Evolutionary conservation across 2,888 invertebrate species (phyloP), one percentile per base, ranked within the genome.

Genomic region (Nephrotoma guestfalica): DNA sequence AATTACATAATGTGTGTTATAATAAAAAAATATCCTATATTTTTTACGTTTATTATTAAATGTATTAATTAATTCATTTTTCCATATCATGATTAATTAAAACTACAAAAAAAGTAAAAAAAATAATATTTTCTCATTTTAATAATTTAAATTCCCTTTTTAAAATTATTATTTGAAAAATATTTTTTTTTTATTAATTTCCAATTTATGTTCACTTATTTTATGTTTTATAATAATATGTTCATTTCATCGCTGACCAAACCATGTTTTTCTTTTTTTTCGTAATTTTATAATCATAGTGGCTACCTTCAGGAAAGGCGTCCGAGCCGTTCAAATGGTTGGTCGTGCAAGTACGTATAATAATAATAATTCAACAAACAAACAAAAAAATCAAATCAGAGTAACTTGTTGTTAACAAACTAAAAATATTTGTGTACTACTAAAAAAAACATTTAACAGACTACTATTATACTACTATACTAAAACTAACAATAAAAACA

Each of bases 261-360:
- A 85, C 85, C 85, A 85, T 85, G 85, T 85, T 85, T 85, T 85
- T 15, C n/a, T 51, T 71, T 18, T 43, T 51, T 71, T 71, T 43
- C 51, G 86, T 86, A 43, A 83, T 86, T 90, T 89, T 90, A 92
- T 92, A 92, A 90, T 91, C 90, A 92, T 95, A 99, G 99, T 99
- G 97, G 98, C 98, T 92, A 97, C 98, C 93, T 99, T 99, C 97
- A 97, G 98, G 96, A 98, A 99, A 94, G 98, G 99, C 94, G 99
- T 99, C 93, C 97, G 98, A 93, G 98, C 98, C 94, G 97, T 98
- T 93, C 98, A 97, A 95, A 96, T 97, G 96, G 97, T 97, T 93
- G 97, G 98, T 94, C 95, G 97, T 95, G 97, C 97, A 97, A 98
- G 97, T 98, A 97, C 95, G 97, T 97, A 96, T 93, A 86, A 86